Evolutionary conservation across 2,888 invertebrate species (phyloP).

Genomic region (Caenorhabditis becei): DNA sequence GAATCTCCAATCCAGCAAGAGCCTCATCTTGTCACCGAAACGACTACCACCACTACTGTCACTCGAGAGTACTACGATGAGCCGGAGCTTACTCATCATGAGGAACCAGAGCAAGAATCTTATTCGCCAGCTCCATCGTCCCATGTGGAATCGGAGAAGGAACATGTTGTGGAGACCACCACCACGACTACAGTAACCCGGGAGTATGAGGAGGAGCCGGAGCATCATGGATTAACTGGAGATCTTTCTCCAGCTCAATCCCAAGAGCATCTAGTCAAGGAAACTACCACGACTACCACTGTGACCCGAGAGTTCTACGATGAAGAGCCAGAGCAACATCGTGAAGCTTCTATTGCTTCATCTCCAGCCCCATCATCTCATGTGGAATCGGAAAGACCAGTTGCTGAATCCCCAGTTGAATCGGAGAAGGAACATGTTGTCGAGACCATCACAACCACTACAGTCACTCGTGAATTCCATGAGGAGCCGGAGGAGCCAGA

Average conservation of each 20-base stretch:
- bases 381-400: slow-evolving; percentile 1
- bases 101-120: slow-evolving; percentile 9
- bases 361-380: slow-evolving; percentile 17
- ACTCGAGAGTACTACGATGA: slow-evolving; percentile 45
- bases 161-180: slow-evolving; percentile 10
- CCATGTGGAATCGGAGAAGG: slow-evolving; percentile 11
- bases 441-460: slow-evolving; percentile 30
- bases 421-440: slow-evolving; percentile 8
- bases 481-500: slow-evolving; percentile 18
- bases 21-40: slow-evolving; percentile 10
- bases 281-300: slow-evolving; percentile 32
- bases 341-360: background rate
- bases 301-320: slow-evolving; percentile 32
- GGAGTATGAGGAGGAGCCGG: slow-evolving; percentile 20
- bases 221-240: slow-evolving; percentile 8
- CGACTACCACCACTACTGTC: slow-evolving; percentile 30
- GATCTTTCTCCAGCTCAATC: slow-evolving; percentile 4
- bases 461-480: slow-evolving; percentile 23
- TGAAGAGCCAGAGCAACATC: slow-evolving; percentile 15
- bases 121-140: slow-evolving; percentile 21
- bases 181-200: slow-evolving; percentile 20
- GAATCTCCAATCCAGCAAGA: slow-evolving; percentile 8
- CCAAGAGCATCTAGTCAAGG: slow-evolving; percentile 21
- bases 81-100: too few relatives aligned
- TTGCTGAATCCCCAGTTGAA: slow-evolving; percentile 23